These are phyloP conservation scores for Mobula hypostoma DNA, from an alignment of 2,113 vertebrate species.

Conservation along the genomic window DNA sequence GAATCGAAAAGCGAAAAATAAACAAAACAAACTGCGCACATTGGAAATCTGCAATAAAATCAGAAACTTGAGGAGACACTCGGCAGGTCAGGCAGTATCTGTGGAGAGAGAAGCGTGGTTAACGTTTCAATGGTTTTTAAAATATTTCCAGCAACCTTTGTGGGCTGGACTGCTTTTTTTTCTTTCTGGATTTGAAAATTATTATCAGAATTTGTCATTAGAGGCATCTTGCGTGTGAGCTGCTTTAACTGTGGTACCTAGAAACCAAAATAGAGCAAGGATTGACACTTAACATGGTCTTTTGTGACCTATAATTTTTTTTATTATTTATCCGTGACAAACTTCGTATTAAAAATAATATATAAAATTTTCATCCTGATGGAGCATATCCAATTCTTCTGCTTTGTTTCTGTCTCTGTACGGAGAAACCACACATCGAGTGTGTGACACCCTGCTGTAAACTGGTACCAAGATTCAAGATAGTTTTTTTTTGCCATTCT, in stretches of 20 bases:
- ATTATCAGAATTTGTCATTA: not conserved
- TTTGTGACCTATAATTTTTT: not conserved
- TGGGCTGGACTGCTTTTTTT: not conserved
- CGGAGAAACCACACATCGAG: not conserved
- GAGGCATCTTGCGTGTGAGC: not conserved
- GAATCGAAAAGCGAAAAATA: too few species aligned
- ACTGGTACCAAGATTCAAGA: too few species aligned
- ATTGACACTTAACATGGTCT: not conserved
- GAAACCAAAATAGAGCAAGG: not conserved
- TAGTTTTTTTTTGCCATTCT: too few species aligned
- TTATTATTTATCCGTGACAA: not conserved
- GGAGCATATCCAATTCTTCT: not conserved
- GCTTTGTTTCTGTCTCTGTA: not conserved
- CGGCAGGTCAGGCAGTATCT: too few species aligned
- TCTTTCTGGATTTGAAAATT: not conserved
- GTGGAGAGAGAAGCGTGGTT: too few species aligned
- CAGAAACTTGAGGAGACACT: too few species aligned
- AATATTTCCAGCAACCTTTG: not conserved
- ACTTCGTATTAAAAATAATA: not conserved
- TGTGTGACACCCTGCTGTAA: too few species aligned
- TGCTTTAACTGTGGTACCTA: not conserved
- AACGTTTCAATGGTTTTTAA: too few species aligned
- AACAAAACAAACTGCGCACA: too few species aligned
- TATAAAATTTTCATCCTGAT: not conserved
- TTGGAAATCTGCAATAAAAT: too few species aligned